A percentile compares a stretch with the other conserved stretches of the same genome.
phyloP scores from a whole-genome alignment of 1,140 invertebrate genomes.

The Lucilia sericata region DNA sequence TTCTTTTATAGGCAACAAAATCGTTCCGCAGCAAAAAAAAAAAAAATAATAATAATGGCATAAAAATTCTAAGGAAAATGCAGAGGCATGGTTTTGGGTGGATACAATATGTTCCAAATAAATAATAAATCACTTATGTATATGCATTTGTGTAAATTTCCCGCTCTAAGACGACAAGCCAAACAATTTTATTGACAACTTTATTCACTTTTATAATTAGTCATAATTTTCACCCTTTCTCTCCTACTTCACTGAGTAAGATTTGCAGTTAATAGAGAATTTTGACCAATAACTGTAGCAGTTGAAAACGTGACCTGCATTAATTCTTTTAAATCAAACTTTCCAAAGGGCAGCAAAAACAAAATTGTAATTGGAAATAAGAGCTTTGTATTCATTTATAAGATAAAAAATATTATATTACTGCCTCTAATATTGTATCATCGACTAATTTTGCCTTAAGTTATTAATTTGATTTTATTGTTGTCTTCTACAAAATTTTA shows the following conservation, averaged over 20 bases:
- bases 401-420: neutral
- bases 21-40: neutral
- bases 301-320: conserved; percentile 16
- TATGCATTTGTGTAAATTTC: no score
- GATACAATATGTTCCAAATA: no score
- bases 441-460: conserved; percentile 1
- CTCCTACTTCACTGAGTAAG: neutral
- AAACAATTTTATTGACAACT: no score
- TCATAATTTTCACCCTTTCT: neutral
- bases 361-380: neutral
- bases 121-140: no score
- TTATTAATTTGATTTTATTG: conserved; percentile 3
- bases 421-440: neutral
- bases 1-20: neutral
- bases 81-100: no score
- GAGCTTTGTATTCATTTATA: neutral
- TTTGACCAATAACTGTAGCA: conserved; percentile 7
- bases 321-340: neutral
- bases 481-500: neutral
- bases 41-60: neutral
- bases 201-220: no score
- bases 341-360: neutral
- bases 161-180: no score
- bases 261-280: neutral
- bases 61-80: no score